Evolutionary conservation across 2,888 invertebrate species (phyloP), one percentile per base, ranked within the genome.

Genomic region (Drosophila testacea): DNA sequence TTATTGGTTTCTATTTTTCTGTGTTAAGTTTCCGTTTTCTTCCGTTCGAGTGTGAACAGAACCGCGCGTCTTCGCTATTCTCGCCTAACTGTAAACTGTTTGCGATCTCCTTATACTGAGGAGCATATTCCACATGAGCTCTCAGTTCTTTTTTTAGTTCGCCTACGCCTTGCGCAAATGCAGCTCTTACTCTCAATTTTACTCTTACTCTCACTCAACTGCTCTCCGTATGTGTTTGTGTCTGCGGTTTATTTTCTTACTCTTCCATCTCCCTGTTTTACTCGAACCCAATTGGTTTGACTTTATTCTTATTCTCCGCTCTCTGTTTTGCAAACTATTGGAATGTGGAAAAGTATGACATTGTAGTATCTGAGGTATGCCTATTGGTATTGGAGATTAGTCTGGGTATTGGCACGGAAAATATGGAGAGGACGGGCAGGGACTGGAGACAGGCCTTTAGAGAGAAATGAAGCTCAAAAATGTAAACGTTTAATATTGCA

Each of bases 21-120:
- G 3, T 32, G 10, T 34, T 13, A 11, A 11, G n/a, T 36, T 28
- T 46, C 62, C 36, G n/a, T 44, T 61, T 57, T 46, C 13, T 28
- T 62, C 47, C 64, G 72, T 42, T 69, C 10, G 61, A 64, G 34
- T 50, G 32, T 16, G 44, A 9, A 65, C 46, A 62, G 81, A 79
- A 88, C 90, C 81, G 76, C 67, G 67, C 90, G 75, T 74, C 81
- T 86, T 65, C 81, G 78, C 79, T 85, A 77, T 77, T 72, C 88
- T 81, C 79, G 76, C 72, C 79, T 66, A 80, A 91, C 90, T 91
- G 81, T 84, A 50, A 56, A 59, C 77, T 47, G 67, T n/a, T 28
- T 47, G 67, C 59, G 57, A 67, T 64, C 66, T 56, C 36, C 38
- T 27, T 16, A 0, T 7, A 34, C 60, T 16, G 10, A 11, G 36